A percentile compares a stretch with the other conserved stretches of the same genome.
Conservation (phyloP, 2,113 vertebrate genomes). For the Oreocharis arfaki region DNA sequence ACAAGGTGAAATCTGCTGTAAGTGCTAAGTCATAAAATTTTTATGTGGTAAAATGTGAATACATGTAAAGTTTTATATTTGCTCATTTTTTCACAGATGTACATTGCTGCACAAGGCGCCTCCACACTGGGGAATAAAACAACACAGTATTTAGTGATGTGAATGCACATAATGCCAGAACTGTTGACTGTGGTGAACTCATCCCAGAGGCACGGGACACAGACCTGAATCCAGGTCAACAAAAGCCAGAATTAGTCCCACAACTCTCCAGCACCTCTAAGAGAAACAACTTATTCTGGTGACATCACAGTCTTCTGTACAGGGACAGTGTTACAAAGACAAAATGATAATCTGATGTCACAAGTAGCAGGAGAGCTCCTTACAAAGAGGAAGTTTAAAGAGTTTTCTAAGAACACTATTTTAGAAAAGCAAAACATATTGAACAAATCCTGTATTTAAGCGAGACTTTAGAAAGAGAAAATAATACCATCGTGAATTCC, state of each 20-base stretch:
- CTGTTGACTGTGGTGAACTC: background rate
- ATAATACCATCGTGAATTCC: background rate
- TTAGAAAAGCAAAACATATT: background rate
- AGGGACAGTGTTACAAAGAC: background rate
- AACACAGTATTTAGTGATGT: background rate
- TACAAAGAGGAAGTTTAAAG: background rate
- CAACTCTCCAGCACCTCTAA: background rate
- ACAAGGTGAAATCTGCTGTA: background rate
- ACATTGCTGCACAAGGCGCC: accelerated
- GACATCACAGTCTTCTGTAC: background rate
- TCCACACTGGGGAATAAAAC: background rate
- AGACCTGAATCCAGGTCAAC: background rate
- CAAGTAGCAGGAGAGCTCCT: background rate
- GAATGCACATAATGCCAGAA: background rate
- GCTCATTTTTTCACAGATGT: background rate
- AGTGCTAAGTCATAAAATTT: conserved; percentile 4
- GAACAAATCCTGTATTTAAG: background rate
- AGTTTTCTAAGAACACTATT: background rate
- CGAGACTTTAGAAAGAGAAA: background rate
- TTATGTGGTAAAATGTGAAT: background rate
- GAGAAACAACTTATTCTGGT: background rate
- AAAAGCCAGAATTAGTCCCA: background rate
- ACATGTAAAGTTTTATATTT: background rate
- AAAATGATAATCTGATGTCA: background rate
- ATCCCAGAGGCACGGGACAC: background rate